Evolutionary conservation across 2,888 invertebrate genomes (phyloP), one percentile per base, ranked within the genome.

Genomic region (Cancer borealis): DNA sequence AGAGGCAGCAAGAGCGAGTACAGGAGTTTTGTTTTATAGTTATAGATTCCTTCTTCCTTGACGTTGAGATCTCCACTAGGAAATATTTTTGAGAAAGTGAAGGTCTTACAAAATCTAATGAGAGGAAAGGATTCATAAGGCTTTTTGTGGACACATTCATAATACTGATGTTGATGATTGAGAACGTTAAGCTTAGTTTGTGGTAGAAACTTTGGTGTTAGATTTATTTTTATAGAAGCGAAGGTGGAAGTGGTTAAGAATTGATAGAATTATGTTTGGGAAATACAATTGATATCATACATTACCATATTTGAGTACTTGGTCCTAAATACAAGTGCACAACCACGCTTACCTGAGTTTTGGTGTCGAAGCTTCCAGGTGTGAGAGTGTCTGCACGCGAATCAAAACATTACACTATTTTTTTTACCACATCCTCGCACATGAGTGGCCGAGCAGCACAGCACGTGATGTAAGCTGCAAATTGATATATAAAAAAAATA

Each of bases 1-100:
- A n/a, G n/a, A 26, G 26, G 26, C 73, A 73, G 26, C 73, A 73
- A 8, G 5, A 26, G 73, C 26, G n/a, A 73, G 26, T 26, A 39
- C 39, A 39, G 84, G 14, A 84, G 84, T 39, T 39, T 30, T 84
- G 84, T 39, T 8, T 39, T 30, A 39, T 39, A 12, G 84, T 30
- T 12, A 26, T 84, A 39, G 84, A 84, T 84, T 30, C 89, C 89
- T 89, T n/a, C 89, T 21, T 47, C 47, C 89, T 49, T 46, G 47
- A 12, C 47, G 26, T 54, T 54, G 46, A 47, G 46, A 84, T 84
- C 79, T 84, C 79, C 84, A 17, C 84, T 17, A 3, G 12, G 39
- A n/a, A 26, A 73, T 26, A 73, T 73, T n/a, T n/a, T 26, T 73
- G n/a, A 73, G 0, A 26, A 73, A 26, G 73, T 26, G 73, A 26